phyloP scores from a whole-genome alignment of 2,797 vertebrate genomes.

The Mycteria americana region DNA sequence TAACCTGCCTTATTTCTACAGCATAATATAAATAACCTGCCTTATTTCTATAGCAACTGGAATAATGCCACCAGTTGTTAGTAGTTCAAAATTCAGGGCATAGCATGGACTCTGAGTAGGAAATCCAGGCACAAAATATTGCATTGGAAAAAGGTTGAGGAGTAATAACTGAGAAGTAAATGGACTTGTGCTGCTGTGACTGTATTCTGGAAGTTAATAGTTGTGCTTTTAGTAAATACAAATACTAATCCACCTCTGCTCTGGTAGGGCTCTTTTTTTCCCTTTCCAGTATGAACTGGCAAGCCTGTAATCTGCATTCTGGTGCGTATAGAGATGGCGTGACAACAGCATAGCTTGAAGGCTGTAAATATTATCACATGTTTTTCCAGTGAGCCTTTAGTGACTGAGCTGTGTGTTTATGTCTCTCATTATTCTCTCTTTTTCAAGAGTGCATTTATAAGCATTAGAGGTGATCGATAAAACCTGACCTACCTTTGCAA shows the following conservation, averaged over 20 bases:
- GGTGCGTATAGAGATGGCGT: neutral
- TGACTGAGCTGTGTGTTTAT: neutral
- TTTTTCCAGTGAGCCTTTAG: neutral
- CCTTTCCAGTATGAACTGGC: neutral
- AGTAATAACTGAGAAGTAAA: neutral
- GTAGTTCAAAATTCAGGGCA: neutral
- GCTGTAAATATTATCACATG: neutral
- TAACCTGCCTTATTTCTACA: neutral
- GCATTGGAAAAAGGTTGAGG: neutral
- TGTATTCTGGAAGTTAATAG: neutral
- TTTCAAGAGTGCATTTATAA: neutral
- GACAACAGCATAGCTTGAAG: neutral
- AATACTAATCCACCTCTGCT: neutral
- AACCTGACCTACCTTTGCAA: conserved; percentile 25
- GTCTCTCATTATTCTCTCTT: neutral
- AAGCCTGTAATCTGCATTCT: neutral
- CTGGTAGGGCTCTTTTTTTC: neutral
- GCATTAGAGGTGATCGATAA: conserved; percentile 34
- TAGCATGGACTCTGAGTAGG: neutral
- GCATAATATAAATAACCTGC: neutral
- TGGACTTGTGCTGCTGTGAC: neutral
- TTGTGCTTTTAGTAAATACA: neutral
- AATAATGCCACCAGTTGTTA: neutral
- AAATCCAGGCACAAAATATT: neutral
- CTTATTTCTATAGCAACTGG: neutral